Base-by-base conservation (phyloP, 2,797 vertebrate genomes). In the Onychomys leucogaster region DNA sequence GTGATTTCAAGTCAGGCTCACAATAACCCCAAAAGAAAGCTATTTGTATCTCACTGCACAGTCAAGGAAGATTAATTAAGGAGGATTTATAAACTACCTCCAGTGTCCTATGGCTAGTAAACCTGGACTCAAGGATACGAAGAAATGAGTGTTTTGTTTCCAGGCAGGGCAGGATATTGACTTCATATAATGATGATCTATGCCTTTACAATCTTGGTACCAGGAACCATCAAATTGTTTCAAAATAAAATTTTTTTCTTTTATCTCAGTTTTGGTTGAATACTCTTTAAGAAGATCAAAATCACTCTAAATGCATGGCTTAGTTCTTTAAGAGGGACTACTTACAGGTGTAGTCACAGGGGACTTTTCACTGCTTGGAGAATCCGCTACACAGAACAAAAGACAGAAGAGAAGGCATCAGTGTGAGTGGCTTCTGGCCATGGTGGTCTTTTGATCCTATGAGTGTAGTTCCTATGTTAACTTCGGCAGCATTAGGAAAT, bases 331-430 rank as follows among this genome's bases (percentile, higher is more conserved):
- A 90, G 57, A 65, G 65, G 80, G 75, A 32, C 82, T 93, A 98
- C 97, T 97, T 95, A 98, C 97, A 34, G 97, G 97, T 34, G 88
- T 98, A 97, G 98, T 98, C 91, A 98, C 98, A 19, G 99, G 98
- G 90, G 98, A 98, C 96, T 98, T 98, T 85, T 98, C 98, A 96
- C 95, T 97, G 95, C 92, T 97, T 69, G 98, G 98, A 96, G 96
- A 96, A 90, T 98, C 98, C 37, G 94, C 99, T 99, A 98, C 59
- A 83, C 63, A 93, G 94, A 96, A 96, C 95, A 29, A 95, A 96
- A 96, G 73, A 94, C 61, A 93, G 80, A 90, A 96, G 67, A 96
- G 85, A 93, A 65, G 29, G 78, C 11, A 16, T 55, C 4, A 88
- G 25, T 5, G 32, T 77, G 55, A 92, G 55, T 17, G 61, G 32